These are phyloP conservation scores for Periophthalmus magnuspinnatus DNA, from an alignment of 2,797 vertebrate species.

Conservation along the genomic window DNA sequence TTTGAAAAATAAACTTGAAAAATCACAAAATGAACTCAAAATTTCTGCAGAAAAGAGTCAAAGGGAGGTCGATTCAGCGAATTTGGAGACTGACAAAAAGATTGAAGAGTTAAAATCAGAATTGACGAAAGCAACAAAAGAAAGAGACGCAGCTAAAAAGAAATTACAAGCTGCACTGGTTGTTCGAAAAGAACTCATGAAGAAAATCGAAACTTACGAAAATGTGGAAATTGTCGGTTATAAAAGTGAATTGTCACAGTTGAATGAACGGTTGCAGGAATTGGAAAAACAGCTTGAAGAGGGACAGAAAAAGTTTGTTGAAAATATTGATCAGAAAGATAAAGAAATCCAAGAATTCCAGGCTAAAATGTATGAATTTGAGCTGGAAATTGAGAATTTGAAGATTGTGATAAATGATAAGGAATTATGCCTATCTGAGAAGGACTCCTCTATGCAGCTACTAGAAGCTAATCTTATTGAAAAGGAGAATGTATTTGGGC, in stretches of 20 bases:
- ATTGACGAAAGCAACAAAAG: conserved; percentile 73
- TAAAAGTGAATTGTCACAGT: conserved; percentile 57
- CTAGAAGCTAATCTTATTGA: conserved; percentile 64
- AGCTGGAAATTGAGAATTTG: conserved; percentile 51
- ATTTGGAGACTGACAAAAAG: conserved; percentile 64
- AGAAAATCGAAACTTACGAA: conserved; percentile 75
- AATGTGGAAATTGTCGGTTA: conserved; percentile 63
- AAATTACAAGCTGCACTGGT: conserved; percentile 86
- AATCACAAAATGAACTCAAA: conserved; percentile 50
- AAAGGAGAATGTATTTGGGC: conserved; percentile 41
- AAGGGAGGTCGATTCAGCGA: conserved; percentile 53
- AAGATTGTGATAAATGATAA: conserved; percentile 66
- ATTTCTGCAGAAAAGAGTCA: conserved; percentile 50
- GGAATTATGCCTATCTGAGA: conserved; percentile 71
- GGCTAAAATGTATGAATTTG: conserved; percentile 42
- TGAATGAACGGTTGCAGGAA: conserved; percentile 69
- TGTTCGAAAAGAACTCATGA: conserved; percentile 83
- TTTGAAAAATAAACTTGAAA: conserved; percentile 68
- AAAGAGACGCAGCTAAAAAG: conserved; percentile 84
- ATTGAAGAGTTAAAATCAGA: conserved; percentile 69
- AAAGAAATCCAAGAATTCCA: conserved; percentile 55
- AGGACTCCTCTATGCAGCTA: conserved; percentile 63
- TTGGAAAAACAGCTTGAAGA: conserved; percentile 57
- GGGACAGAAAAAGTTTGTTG: conserved; percentile 56
- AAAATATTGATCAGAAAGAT: conserved; percentile 74